These are phyloP conservation scores for Ibidorhyncha struthersii DNA, from an alignment of 2,113 vertebrate genomes.

Conservation along the genomic window DNA sequence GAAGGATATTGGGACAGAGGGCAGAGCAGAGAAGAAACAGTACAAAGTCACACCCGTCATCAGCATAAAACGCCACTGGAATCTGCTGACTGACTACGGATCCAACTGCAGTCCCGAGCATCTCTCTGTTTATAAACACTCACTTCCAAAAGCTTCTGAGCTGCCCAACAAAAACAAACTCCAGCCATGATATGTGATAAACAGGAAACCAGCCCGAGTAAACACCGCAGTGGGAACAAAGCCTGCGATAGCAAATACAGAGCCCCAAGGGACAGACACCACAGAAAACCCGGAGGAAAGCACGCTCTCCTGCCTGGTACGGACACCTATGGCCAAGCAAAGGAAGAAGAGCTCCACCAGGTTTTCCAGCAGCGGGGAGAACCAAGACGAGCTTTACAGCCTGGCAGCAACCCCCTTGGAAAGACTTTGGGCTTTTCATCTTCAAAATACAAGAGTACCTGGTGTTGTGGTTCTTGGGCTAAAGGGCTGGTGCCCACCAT, in stretches of 20 bases:
- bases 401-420: not conserved
- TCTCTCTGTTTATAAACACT: constrained; percentile 26
- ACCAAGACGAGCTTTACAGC: not conserved
- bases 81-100: not conserved
- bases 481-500: not conserved
- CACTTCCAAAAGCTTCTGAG: constrained; percentile 39
- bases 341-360: not conserved
- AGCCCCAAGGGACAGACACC: not conserved
- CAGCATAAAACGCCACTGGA: not conserved
- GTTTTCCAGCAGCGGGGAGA: not conserved
- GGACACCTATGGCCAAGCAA: not conserved
- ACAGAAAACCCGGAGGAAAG: not conserved
- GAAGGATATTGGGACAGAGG: not conserved
- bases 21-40: not conserved
- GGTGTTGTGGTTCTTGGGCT: not conserved
- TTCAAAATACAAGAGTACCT: not conserved
- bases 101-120: not conserved
- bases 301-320: rapidly evolving
- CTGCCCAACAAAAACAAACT: constrained; percentile 14
- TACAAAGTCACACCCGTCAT: not conserved
- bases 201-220: constrained; percentile 2
- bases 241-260: not conserved
- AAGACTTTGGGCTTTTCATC: not conserved
- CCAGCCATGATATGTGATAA: not conserved
- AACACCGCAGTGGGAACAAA: not conserved